phyloP scores from a whole-genome alignment of 2,888 invertebrate genomes.

The Phania funesta region DNA sequence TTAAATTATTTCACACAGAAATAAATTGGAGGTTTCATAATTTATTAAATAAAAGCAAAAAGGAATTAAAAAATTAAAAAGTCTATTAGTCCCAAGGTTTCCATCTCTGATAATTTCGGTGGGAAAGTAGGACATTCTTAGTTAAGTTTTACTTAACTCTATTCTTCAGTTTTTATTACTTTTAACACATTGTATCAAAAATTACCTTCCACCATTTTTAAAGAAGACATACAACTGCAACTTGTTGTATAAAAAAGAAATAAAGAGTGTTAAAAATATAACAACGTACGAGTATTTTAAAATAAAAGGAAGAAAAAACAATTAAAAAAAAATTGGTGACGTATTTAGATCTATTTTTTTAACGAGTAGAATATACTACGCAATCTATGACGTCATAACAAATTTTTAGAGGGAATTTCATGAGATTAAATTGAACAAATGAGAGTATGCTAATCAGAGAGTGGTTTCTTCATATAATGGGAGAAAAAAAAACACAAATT shows the following conservation, averaged over 20 bases:
- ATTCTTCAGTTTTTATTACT: slow-evolving; percentile 18
- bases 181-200: slow-evolving; percentile 3
- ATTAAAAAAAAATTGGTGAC: slow-evolving; percentile 45
- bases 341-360: slow-evolving; percentile 29
- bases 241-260: slow-evolving; percentile 58
- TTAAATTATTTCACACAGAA: too few relatives aligned
- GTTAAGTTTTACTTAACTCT: background rate
- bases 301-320: background rate
- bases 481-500: background rate
- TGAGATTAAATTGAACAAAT: background rate
- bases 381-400: slow-evolving; percentile 56
- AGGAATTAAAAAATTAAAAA: too few relatives aligned
- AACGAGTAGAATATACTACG: slow-evolving; percentile 10
- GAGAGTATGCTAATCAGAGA: background rate
- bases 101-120: too few relatives aligned
- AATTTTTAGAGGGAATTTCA: slow-evolving; percentile 40
- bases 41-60: too few relatives aligned
- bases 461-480: background rate
- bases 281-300: slow-evolving; percentile 9
- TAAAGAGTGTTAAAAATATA: background rate
- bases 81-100: too few relatives aligned
- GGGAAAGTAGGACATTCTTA: background rate
- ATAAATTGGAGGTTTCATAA: too few relatives aligned
- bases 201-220: background rate
- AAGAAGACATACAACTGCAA: slow-evolving; percentile 65